Evolutionary conservation across 2,888 invertebrate genomes (phyloP).

Genomic region (Dascillus cervinus): DNA sequence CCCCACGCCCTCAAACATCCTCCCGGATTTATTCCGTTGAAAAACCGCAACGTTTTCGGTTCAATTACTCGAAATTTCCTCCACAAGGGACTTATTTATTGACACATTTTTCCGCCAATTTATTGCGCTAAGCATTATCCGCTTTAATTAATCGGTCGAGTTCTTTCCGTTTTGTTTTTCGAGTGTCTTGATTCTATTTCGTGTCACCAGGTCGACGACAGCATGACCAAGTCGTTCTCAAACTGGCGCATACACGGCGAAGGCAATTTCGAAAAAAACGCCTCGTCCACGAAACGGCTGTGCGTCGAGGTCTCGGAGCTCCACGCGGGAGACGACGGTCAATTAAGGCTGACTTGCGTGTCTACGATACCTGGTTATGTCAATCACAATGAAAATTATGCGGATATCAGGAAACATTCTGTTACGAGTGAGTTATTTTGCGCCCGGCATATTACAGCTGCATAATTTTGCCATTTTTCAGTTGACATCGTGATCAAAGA

Average conservation of each 20-base stretch:
- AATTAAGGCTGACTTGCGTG: constrained; percentile 65
- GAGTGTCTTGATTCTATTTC: no score
- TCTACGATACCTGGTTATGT: constrained; percentile 72
- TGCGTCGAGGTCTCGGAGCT: constrained; percentile 67
- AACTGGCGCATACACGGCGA: constrained; percentile 49
- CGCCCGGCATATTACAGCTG: no score
- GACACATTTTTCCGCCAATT: no score
- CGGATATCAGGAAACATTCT: constrained; percentile 64
- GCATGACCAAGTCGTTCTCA: constrained; percentile 39
- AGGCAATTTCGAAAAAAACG: constrained; percentile 38
- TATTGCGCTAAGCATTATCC: no score
- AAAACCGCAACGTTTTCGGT: no score
- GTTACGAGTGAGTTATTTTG: constrained; percentile 59
- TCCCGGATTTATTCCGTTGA: no score
- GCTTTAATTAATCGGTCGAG: no score
- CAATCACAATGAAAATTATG: constrained; percentile 62
- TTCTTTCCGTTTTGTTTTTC: no score
- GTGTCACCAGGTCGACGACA: constrained; percentile 44
- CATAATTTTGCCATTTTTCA: no score
- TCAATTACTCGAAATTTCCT: no score
- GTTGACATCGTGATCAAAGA: constrained; percentile 16
- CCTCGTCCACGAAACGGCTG: constrained; percentile 59
- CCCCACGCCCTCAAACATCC: no score
- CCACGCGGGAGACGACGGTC: constrained; percentile 61
- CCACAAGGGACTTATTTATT: no score